These are phyloP conservation scores for Mimachlamys varia DNA, from an alignment of 2,888 invertebrate genomes.

Conservation along the genomic window DNA sequence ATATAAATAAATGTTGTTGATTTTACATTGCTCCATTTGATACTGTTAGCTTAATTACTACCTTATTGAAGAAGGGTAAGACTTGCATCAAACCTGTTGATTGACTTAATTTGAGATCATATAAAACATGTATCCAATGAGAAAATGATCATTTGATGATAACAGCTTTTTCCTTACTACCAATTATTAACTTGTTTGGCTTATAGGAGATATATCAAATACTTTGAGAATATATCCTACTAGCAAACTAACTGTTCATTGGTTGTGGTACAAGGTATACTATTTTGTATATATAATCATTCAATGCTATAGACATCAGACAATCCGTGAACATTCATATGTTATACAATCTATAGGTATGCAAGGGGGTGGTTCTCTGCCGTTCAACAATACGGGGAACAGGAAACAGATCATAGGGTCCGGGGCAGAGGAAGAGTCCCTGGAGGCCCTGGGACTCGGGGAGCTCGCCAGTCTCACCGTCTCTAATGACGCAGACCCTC, in stretches of 20 bases:
- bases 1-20: neutral
- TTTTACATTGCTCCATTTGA: neutral
- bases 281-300: neutral
- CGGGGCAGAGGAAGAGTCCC: conserved; percentile 74
- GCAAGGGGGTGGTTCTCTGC: conserved; percentile 66
- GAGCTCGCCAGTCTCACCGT: conserved; percentile 98
- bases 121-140: neutral
- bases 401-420: conserved; percentile 68
- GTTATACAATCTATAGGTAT: conserved; percentile 59
- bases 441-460: conserved; percentile 89
- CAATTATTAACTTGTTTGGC: neutral
- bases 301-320: neutral
- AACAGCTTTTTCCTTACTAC: neutral
- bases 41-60: neutral
- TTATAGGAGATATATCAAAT: neutral
- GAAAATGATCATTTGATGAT: too few species aligned
- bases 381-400: conserved; percentile 63
- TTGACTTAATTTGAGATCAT: neutral
- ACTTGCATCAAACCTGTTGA: neutral
- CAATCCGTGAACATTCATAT: neutral
- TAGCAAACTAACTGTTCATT: conserved; percentile 3
- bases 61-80: neutral
- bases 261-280: neutral
- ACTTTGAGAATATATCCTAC: neutral
- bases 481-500: conserved; percentile 96